A percentile compares a stretch with the other conserved stretches of the same genome.
Evolutionary conservation across 1,140 invertebrate genomes (phyloP).

Genomic region (Drosophila lowei): DNA sequence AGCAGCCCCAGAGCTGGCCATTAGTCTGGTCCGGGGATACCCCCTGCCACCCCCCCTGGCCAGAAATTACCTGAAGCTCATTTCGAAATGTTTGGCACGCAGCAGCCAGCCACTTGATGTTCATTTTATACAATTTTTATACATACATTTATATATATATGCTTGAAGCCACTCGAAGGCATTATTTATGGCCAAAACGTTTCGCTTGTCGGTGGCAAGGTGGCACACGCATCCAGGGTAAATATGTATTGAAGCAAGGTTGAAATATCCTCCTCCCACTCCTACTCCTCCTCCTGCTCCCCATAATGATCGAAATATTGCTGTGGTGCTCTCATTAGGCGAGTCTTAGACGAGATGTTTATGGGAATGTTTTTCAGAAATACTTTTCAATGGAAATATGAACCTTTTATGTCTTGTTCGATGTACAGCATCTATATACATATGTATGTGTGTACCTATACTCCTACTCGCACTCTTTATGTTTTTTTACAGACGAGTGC

Average conservation of each 20-base stretch:
- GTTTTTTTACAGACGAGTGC: constrained; percentile 12
- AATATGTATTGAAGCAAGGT: neutral
- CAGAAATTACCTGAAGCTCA: constrained; percentile 55
- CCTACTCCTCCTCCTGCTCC: too few relatives aligned
- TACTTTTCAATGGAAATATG: constrained; percentile 40
- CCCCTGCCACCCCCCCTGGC: neutral
- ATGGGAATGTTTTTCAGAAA: constrained; percentile 26
- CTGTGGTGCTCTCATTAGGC: constrained; percentile 20
- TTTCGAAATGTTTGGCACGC: constrained; percentile 67
- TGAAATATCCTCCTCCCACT: too few relatives aligned
- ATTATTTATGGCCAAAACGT: constrained; percentile 70
- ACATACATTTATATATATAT: constrained; percentile 16
- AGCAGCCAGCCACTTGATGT: constrained; percentile 24
- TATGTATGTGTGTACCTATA: neutral
- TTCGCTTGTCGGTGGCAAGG: constrained; percentile 20
- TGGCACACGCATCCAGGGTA: too few relatives aligned
- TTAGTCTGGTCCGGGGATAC: constrained; percentile 9
- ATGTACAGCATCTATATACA: neutral
- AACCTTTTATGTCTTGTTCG: constrained; percentile 31
- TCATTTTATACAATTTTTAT: constrained; percentile 49
- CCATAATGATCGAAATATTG: too few relatives aligned
- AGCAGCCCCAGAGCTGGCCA: constrained; percentile 22
- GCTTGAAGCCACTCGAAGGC: constrained; percentile 52
- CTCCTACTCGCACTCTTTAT: neutral
- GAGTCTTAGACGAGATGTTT: constrained; percentile 32